These are phyloP conservation scores for Leptoclinus maculatus DNA, from an alignment of 2,797 vertebrate genomes.

Conservation along the genomic window DNA sequence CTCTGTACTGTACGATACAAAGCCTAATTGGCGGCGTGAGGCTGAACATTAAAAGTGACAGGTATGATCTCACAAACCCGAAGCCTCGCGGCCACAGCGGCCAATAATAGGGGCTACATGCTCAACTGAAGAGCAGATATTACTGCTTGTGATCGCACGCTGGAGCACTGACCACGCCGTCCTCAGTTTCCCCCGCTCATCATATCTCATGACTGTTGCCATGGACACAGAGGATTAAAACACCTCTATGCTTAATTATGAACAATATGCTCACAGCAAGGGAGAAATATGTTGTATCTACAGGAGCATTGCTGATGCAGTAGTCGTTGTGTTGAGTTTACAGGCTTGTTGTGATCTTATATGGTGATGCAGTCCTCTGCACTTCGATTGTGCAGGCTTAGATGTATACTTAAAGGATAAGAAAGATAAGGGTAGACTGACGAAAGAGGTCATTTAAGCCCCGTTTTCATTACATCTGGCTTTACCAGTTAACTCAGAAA, in stretches of 20 bases:
- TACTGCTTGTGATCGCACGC: slow-evolving; percentile 39
- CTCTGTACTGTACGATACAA: not conserved
- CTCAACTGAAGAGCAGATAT: slow-evolving; percentile 39
- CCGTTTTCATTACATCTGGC: slow-evolving; percentile 20
- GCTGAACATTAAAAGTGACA: slow-evolving; percentile 63
- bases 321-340: not conserved
- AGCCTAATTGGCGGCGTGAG: slow-evolving; percentile 50
- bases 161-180: slow-evolving; percentile 10
- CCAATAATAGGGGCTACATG: slow-evolving; percentile 52
- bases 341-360: slow-evolving; percentile 12
- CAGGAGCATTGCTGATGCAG: not conserved
- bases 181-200: slow-evolving; percentile 23
- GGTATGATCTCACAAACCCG: slow-evolving; percentile 37
- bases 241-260: slow-evolving; percentile 53
- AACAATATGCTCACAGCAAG: slow-evolving; percentile 6
- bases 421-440: slow-evolving; percentile 20
- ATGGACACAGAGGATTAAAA: slow-evolving; percentile 67
- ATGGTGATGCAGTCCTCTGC: not conserved
- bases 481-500: slow-evolving; percentile 4
- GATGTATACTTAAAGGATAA: slow-evolving; percentile 39
- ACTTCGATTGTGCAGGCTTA: slow-evolving; percentile 27
- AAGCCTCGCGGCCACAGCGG: slow-evolving; percentile 29
- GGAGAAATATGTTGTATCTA: not conserved
- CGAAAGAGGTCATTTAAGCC: not conserved
- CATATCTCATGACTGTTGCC: slow-evolving; percentile 59